Conservation (phyloP, 2,113 vertebrate genomes). For the Oryzias woworae region DNA sequence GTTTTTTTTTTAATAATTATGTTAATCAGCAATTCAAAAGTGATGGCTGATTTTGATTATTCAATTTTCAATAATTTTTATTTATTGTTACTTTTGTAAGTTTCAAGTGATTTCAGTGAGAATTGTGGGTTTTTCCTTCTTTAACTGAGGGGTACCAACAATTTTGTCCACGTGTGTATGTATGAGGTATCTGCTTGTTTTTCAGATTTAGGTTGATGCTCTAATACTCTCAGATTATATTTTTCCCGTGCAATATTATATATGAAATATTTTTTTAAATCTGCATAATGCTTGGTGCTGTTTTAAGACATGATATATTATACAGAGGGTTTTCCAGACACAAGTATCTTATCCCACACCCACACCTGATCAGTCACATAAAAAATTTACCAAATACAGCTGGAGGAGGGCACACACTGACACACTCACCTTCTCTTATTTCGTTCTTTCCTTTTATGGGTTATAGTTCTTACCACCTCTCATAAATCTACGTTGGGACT, state of each 20-base stretch:
- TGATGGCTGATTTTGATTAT: too few relatives aligned
- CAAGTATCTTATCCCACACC: constrained; percentile 41
- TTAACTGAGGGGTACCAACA: too few relatives aligned
- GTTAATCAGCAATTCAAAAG: too few relatives aligned
- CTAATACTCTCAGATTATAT: constrained; percentile 31
- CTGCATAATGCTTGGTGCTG: constrained; percentile 61
- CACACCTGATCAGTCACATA: constrained; percentile 39
- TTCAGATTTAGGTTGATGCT: constrained; percentile 30
- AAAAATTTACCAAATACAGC: constrained; percentile 41
- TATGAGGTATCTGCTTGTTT: constrained; percentile 53
- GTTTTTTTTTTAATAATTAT: too few relatives aligned
- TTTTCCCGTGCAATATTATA: constrained; percentile 30
- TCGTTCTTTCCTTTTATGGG: constrained; percentile 12
- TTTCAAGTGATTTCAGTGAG: too few relatives aligned
- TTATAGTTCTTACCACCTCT: too few relatives aligned
- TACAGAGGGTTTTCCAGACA: constrained; percentile 49
- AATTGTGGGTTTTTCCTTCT: too few relatives aligned
- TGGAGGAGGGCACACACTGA: constrained; percentile 30
- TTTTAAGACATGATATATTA: constrained; percentile 61
- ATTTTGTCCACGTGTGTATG: too few relatives aligned
- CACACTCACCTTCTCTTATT: constrained; percentile 21
- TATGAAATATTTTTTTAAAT: constrained; percentile 48
- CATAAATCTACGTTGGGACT: too few relatives aligned
- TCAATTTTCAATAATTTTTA: too few relatives aligned
- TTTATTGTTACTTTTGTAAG: too few relatives aligned